Evolutionary conservation across 1,140 invertebrate genomes (phyloP).

Genomic region (Papilio machaon): DNA sequence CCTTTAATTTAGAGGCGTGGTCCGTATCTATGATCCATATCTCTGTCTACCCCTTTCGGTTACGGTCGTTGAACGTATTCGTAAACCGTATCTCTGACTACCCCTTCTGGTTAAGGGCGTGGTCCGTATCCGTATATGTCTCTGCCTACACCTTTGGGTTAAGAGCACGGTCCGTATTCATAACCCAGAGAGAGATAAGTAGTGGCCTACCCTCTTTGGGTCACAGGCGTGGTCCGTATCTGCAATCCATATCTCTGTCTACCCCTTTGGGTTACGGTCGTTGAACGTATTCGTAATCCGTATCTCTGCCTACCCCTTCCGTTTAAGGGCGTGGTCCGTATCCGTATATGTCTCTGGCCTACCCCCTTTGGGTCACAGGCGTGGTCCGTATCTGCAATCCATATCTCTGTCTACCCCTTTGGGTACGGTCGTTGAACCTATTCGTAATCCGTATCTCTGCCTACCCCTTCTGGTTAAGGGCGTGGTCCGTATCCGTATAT

Average conservation of each 20-base stretch:
- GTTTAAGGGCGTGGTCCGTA: background rate
- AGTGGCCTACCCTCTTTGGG: too few relatives aligned
- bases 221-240: background rate
- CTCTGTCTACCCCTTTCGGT: background rate
- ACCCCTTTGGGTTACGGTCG: background rate
- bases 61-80: background rate
- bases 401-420: background rate
- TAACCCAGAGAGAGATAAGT: too few relatives aligned
- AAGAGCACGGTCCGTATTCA: too few relatives aligned
- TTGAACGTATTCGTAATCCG: background rate
- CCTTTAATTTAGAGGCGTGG: background rate
- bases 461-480: background rate
- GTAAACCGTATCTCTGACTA: too few relatives aligned
- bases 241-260: background rate
- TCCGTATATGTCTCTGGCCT: too few relatives aligned
- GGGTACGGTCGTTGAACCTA: background rate
- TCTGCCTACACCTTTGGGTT: too few relatives aligned
- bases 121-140: too few relatives aligned
- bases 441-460: background rate
- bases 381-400: background rate
- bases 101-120: too few relatives aligned
- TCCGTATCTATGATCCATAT: background rate
- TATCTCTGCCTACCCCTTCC: background rate
- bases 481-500: too few relatives aligned
- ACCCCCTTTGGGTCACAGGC: background rate